phyloP scores from a whole-genome alignment of 2,888 invertebrate species.

The Diplazon laetatorius region DNA sequence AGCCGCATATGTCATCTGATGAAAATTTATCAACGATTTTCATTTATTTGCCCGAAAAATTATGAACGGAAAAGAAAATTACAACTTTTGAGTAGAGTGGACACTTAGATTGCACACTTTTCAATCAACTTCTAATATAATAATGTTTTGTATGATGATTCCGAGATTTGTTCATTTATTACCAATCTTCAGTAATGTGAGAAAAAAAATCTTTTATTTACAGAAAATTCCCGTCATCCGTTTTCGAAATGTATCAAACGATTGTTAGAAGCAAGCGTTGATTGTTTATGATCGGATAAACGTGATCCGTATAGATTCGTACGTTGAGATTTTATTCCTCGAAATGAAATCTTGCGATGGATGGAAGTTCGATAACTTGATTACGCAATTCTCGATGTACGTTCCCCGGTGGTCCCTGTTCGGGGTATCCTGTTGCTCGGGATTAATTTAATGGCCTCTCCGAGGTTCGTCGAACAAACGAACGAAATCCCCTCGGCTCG shows the following conservation, averaged over 20 bases:
- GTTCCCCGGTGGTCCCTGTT: constrained; percentile 27
- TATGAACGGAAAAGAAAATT: background rate
- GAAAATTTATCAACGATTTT: background rate
- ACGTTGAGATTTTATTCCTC: constrained; percentile 27
- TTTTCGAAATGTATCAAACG: too few species aligned
- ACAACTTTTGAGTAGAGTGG: too few species aligned
- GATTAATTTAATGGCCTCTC: constrained; percentile 72
- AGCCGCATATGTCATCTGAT: constrained; percentile 2
- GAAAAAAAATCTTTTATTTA: too few species aligned
- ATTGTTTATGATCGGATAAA: constrained; percentile 33
- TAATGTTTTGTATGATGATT: too few species aligned
- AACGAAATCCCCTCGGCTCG: constrained; percentile 49
- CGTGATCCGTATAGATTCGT: constrained; percentile 29
- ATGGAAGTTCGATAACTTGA: constrained; percentile 67
- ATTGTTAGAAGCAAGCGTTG: background rate
- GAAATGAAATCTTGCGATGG: background rate
- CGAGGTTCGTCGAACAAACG: constrained; percentile 50
- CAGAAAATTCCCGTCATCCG: too few species aligned
- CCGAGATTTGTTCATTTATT: too few species aligned
- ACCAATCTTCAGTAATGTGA: too few species aligned
- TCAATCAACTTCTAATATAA: too few species aligned
- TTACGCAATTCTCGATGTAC: constrained; percentile 61
- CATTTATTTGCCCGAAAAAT: too few species aligned
- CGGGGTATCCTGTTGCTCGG: constrained; percentile 67
- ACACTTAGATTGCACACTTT: too few species aligned